phyloP scores from a whole-genome alignment of 2,888 invertebrate species.

The Cremastinae sp. region DNA sequence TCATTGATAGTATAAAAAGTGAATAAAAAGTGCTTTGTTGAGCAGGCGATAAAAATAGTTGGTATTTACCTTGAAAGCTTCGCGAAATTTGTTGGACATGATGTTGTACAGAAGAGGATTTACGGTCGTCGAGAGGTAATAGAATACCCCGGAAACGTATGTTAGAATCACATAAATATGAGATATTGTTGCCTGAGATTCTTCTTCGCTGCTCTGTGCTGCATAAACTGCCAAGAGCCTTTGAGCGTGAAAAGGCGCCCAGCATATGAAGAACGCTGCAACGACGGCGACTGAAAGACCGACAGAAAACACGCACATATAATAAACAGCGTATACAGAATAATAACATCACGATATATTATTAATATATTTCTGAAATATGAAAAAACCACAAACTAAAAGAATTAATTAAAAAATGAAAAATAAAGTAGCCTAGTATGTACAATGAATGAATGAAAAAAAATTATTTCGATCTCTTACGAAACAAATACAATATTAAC shows the following conservation, averaged over 20 bases:
- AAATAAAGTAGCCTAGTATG: too few relatives aligned
- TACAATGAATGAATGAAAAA: too few relatives aligned
- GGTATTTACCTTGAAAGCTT: slow-evolving; percentile 84
- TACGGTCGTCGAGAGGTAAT: slow-evolving; percentile 86
- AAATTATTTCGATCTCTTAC: too few relatives aligned
- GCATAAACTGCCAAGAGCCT: slow-evolving; percentile 90
- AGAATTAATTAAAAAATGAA: too few relatives aligned
- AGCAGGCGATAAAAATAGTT: not conserved
- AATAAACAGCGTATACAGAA: too few relatives aligned
- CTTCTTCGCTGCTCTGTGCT: slow-evolving; percentile 82
- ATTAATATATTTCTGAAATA: too few relatives aligned
- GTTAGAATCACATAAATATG: slow-evolving; percentile 82
- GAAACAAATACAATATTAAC: too few relatives aligned
- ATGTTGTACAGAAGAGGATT: slow-evolving; percentile 87
- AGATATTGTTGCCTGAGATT: slow-evolving; percentile 81
- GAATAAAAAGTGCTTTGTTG: too few relatives aligned
- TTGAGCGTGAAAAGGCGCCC: slow-evolving; percentile 97
- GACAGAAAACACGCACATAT: not conserved
- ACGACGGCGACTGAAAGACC: slow-evolving; percentile 88
- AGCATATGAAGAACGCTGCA: slow-evolving; percentile 90
- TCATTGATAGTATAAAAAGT: not conserved
- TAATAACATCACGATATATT: not conserved
- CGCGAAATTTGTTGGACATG: slow-evolving; percentile 87
- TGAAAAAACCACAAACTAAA: too few relatives aligned
- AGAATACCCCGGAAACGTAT: slow-evolving; percentile 85